phyloP scores from a whole-genome alignment of 1,140 invertebrate species.

The Myzus persicae region DNA sequence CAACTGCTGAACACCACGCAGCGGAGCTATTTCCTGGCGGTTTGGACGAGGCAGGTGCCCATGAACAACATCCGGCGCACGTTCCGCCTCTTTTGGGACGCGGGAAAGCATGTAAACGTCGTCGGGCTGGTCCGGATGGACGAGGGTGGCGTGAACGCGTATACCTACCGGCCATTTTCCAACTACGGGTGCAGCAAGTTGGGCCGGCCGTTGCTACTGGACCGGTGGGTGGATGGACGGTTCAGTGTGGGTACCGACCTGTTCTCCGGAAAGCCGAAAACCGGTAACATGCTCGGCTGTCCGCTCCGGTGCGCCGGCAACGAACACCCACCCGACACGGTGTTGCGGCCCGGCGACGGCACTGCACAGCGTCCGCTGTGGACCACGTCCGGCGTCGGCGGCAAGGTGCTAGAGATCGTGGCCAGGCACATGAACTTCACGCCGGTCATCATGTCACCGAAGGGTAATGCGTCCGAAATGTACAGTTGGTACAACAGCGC shows the following conservation, averaged over 20 bases:
- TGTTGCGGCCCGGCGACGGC: conserved; percentile 14
- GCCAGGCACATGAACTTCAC: conserved; percentile 59
- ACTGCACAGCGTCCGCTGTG: background rate
- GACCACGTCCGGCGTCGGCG: conserved; percentile 54
- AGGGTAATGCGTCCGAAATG: background rate
- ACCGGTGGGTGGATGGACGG: background rate
- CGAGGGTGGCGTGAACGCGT: conserved; percentile 12
- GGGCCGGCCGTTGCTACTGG: background rate
- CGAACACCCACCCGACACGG: conserved; percentile 56
- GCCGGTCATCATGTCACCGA: conserved; percentile 21
- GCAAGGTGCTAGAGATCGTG: conserved; percentile 58
- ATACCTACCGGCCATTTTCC: conserved; percentile 10
- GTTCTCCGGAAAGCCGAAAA: background rate
- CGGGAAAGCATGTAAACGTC: background rate
- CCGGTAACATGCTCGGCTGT: conserved; percentile 57
- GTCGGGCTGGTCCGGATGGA: background rate
- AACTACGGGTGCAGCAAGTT: conserved; percentile 24
- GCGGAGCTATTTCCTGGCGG: background rate
- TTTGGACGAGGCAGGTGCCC: background rate
- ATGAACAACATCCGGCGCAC: background rate
- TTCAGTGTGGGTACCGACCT: background rate
- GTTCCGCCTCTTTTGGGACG: background rate
- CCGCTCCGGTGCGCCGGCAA: conserved; percentile 51
- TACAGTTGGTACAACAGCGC: conserved; percentile 58
- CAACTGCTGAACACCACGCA: background rate